Base-by-base conservation (phyloP, 2,113 vertebrate species). In the Hypomesus transpacificus region DNA sequence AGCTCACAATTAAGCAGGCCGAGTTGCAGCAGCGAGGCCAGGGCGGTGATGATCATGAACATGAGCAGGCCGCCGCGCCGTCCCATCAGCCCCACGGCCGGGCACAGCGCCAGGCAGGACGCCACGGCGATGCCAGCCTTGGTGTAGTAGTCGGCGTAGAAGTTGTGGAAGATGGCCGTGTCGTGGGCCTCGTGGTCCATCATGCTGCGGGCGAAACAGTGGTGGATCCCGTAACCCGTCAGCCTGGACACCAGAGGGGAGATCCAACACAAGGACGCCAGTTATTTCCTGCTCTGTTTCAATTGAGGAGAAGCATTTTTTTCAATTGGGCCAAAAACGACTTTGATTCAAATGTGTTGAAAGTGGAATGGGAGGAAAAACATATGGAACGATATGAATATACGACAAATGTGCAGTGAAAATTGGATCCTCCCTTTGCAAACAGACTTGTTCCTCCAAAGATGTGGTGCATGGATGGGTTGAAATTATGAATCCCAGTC, bases 141-240 rank as follows among this genome's bases (percentile, higher is more conserved):
- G 62, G 93, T 95, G 87, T 96, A 99, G 86, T 98, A 99, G 83
- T 96, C 93, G 0, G 91, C 92, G 1, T 97, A 98, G 92, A 98
- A 99, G 84, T 95, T 94, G 73, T 93, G 91, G 67, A 96, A 94
- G 28, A 95, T 92, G 0, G 91, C 89, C 77, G 89, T 92, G 71
- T 92, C 94, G 1, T 85, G 85, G 73, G 90, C 92, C 0, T 96
- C 94, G 3, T 89, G 94, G 76, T 91, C 87, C 95, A 96, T 94
- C 94, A 99, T 94, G 81, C 97, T 99, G 84, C 96, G 94, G 0
- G 95, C 96, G 75, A 99, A 99, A 78, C 96, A 99, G 92, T 99
- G 95, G 89, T 98, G 96, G 84, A 99, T 98, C 53, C 97, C 97
- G 0, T 92, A 98, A 4, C 97, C 97, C 0, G 97, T 96, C 61